phyloP scores from a whole-genome alignment of 1,140 invertebrate genomes.

The Anastrepha ludens region DNA sequence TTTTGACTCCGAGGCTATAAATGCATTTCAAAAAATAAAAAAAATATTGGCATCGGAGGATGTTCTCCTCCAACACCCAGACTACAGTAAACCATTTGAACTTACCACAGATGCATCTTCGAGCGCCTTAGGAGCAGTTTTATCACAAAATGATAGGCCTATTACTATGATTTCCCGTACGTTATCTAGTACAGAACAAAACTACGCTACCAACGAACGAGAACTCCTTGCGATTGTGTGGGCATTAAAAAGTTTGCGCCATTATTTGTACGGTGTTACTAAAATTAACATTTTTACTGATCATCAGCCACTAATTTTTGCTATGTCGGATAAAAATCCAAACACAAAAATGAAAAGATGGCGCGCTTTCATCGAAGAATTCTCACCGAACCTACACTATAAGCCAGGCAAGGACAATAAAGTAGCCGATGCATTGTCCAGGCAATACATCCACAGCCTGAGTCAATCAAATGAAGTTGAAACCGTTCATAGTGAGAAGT shows the following conservation, averaged over 20 bases:
- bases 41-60: conserved; percentile 54
- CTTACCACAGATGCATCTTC: conserved; percentile 67
- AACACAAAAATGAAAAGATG: conserved; percentile 43
- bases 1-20: conserved; percentile 64
- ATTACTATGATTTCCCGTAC: conserved; percentile 13
- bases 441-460: conserved; percentile 49
- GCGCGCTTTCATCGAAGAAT: not conserved
- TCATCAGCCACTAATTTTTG: conserved; percentile 37
- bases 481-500: not conserved
- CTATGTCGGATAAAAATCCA: too few relatives aligned
- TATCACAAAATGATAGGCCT: conserved; percentile 55
- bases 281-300: conserved; percentile 60
- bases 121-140: conserved; percentile 65
- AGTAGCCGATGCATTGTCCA: conserved; percentile 61
- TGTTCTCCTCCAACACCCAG: conserved; percentile 59
- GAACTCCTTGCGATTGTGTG: conserved; percentile 56
- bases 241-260: conserved; percentile 59
- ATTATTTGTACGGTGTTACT: conserved; percentile 70
- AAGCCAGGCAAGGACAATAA: conserved; percentile 56
- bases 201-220: conserved; percentile 55
- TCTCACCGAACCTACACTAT: too few relatives aligned
- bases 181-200: conserved; percentile 31
- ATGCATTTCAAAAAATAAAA: conserved; percentile 57
- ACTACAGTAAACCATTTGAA: conserved; percentile 68
- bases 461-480: not conserved